These are phyloP conservation scores for Lophura swinhoii DNA, from an alignment of 2,797 vertebrate species.

Conservation along the genomic window DNA sequence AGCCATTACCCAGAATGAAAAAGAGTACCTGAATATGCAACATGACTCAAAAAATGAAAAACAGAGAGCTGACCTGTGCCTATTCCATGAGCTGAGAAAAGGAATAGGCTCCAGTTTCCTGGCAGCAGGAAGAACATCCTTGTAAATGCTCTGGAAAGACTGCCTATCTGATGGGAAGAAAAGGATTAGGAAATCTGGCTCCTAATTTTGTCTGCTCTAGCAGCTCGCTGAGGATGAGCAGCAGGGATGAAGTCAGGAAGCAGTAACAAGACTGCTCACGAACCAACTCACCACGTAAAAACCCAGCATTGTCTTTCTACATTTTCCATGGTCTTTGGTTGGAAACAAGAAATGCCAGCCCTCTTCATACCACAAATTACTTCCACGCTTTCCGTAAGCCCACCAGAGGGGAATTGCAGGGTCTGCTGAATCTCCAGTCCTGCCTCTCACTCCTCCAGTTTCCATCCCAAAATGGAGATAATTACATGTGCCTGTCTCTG, in stretches of 20 bases:
- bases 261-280: neutral
- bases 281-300: neutral
- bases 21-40: slow-evolving; percentile 26
- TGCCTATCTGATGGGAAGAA: neutral
- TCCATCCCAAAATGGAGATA: slow-evolving; percentile 46
- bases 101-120: neutral
- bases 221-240: accelerated
- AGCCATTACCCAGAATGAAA: slow-evolving; percentile 61
- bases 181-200: neutral
- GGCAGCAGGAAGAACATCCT: neutral
- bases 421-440: neutral
- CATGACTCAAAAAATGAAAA: neutral
- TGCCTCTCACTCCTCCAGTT: neutral
- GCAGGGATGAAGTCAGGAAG: neutral
- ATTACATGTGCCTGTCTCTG: slow-evolving; percentile 16
- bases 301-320: neutral
- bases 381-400: slow-evolving; percentile 40
- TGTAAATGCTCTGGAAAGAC: neutral
- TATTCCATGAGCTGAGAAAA: slow-evolving; percentile 20
- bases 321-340: neutral
- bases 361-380: slow-evolving; percentile 56
- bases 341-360: slow-evolving; percentile 13
- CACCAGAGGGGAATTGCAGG: slow-evolving; percentile 47
- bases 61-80: neutral
- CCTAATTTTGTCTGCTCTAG: neutral